phyloP scores from a whole-genome alignment of 2,797 vertebrate species.

The Hemitrygon akajei region DNA sequence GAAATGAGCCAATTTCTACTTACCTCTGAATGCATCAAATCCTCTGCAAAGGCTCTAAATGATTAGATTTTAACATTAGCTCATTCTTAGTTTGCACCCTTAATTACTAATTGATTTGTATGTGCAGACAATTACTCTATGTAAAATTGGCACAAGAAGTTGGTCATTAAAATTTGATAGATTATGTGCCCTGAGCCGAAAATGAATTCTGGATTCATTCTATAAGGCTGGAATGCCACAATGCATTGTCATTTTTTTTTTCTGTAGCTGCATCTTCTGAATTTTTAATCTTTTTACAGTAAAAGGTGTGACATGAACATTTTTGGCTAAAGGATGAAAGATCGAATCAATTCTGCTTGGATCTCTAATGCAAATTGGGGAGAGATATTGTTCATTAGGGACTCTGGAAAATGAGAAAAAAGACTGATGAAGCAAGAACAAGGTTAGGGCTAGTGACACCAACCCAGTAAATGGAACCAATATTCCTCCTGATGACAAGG shows the following conservation, averaged over 20 bases:
- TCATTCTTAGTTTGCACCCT: neutral
- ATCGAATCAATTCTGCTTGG: neutral
- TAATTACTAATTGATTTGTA: neutral
- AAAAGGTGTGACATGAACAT: neutral
- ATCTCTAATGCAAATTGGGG: neutral
- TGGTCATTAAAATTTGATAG: neutral
- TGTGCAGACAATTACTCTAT: neutral
- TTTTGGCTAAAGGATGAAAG: neutral
- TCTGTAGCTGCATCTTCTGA: neutral
- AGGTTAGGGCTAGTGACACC: neutral
- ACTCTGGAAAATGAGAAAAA: neutral
- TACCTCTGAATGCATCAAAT: neutral
- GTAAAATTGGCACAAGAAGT: neutral
- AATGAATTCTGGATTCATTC: neutral
- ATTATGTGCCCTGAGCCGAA: neutral
- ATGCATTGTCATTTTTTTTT: neutral
- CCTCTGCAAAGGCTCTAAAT: neutral
- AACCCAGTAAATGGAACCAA: neutral
- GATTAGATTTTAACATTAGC: neutral
- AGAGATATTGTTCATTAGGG: neutral
- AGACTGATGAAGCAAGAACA: neutral
- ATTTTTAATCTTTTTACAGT: slow-evolving; percentile 11
- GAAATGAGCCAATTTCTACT: neutral
- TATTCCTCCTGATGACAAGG: neutral
- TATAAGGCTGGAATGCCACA: neutral